Conservation (phyloP, 2,888 invertebrate genomes). For the Dascillus cervinus region DNA sequence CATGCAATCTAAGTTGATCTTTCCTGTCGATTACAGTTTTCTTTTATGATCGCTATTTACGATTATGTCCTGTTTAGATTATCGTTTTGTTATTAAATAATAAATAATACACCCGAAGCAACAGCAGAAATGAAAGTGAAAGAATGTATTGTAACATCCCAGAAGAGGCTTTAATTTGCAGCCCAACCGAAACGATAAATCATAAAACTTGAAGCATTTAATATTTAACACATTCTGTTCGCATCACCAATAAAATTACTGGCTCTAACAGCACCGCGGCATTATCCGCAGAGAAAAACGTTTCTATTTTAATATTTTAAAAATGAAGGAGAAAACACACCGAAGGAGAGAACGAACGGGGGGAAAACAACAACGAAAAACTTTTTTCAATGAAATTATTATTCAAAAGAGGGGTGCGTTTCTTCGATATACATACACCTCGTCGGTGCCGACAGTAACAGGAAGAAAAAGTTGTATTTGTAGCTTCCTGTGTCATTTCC, state of each 20-base stretch:
- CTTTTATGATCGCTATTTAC: too few relatives aligned
- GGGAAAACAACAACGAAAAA: constrained; percentile 28
- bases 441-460: constrained; percentile 18
- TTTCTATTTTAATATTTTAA: constrained; percentile 32
- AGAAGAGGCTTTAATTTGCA: too few relatives aligned
- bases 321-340: constrained; percentile 34
- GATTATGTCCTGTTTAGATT: too few relatives aligned
- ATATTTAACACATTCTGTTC: constrained; percentile 15
- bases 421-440: too few relatives aligned
- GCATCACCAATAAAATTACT: constrained; percentile 13
- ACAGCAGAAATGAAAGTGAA: too few relatives aligned
- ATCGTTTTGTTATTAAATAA: too few relatives aligned
- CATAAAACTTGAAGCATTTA: constrained; percentile 15
- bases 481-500: constrained; percentile 33
- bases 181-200: constrained; percentile 10
- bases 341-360: constrained; percentile 29
- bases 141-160: too few relatives aligned
- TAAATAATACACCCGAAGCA: too few relatives aligned
- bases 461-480: constrained; percentile 35
- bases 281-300: constrained; percentile 28
- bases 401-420: constrained; percentile 34
- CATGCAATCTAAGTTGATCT: too few relatives aligned
- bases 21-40: too few relatives aligned
- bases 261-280: too few relatives aligned
- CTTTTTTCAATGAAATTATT: constrained; percentile 37